Evolutionary conservation across 1,140 invertebrate species (phyloP), one percentile per base, ranked within the genome.

Genomic region (Radopholus similis): DNA sequence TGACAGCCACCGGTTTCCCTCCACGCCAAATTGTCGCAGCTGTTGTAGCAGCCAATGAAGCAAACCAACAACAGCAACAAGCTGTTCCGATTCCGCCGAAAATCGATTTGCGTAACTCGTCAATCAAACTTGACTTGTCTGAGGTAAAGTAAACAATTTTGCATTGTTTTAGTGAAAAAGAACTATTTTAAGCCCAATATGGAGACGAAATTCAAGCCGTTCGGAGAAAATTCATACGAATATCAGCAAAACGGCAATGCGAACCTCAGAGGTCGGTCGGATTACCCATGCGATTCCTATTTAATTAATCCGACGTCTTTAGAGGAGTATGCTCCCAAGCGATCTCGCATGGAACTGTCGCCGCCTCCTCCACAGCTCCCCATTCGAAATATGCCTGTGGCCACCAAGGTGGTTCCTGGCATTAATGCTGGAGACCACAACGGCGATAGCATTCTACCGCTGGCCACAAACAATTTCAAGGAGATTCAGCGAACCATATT

Each of bases 391-490:
- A n/a, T n/a, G n/a, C n/a, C n/a, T n/a, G n/a, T n/a, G n/a, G n/a
- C n/a, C n/a, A n/a, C n/a, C n/a, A n/a, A n/a, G n/a, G n/a, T n/a
- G n/a, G n/a, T n/a, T 11, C n/a, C 4, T 3, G 44, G 26, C 9
- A 23, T 26, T 0, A 51, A 1, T 18, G 47, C n/a, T 4, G 18
- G 9, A 4, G 15, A 1, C 47, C 8, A 51, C 47, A 51, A 23
- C 15, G 23, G 5, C 42, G 23, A 13, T 23, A 47, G 42, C 47
- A 51, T 11, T 9, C 23, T 51, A 28, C 21, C n/a, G 18, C 23
- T 54, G 64, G 64, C 64, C n/a, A 62, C 64, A 57, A 66, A 54
- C 11, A 69, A 60, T 37, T 66, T 66, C 21, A 66, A 59, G 2
- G 60, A 30, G 8, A 66, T 65, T 66, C 56, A 66, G 64, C 64